These are phyloP conservation scores for Lichenostomus cassidix DNA, from an alignment of 2,113 vertebrate genomes.

Conservation along the genomic window DNA sequence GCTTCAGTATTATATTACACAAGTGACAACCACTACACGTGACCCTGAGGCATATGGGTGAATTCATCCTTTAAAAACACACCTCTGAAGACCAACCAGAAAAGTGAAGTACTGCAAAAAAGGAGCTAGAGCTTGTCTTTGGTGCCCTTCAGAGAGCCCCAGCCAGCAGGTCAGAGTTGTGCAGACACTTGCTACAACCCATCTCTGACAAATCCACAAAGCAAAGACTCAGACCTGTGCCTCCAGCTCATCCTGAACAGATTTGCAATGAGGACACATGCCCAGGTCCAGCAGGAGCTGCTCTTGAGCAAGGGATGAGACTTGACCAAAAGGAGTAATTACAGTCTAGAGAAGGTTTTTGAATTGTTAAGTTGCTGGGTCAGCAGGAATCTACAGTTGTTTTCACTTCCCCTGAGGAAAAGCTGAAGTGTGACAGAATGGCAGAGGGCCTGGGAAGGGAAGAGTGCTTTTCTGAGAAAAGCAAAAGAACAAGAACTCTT, in stretches of 20 bases:
- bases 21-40: neutral
- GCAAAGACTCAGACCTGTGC: neutral
- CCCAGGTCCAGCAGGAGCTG: neutral
- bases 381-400: neutral
- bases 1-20: neutral
- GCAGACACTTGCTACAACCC: neutral
- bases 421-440: neutral
- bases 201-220: neutral
- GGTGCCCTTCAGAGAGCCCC: neutral
- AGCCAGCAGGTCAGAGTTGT: neutral
- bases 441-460: neutral
- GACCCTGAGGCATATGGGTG: neutral
- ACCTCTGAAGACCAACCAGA: neutral
- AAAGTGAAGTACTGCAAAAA: neutral
- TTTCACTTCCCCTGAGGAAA: neutral
- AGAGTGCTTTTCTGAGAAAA: neutral
- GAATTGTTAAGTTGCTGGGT: neutral
- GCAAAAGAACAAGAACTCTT: neutral
- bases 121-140: neutral
- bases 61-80: neutral
- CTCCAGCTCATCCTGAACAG: neutral
- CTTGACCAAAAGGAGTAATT: neutral
- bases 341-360: neutral
- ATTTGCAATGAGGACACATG: rapidly evolving
- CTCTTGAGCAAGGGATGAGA: neutral